Evolutionary conservation across 2,113 vertebrate genomes (phyloP).

Genomic region (Prunella fulvescens): DNA sequence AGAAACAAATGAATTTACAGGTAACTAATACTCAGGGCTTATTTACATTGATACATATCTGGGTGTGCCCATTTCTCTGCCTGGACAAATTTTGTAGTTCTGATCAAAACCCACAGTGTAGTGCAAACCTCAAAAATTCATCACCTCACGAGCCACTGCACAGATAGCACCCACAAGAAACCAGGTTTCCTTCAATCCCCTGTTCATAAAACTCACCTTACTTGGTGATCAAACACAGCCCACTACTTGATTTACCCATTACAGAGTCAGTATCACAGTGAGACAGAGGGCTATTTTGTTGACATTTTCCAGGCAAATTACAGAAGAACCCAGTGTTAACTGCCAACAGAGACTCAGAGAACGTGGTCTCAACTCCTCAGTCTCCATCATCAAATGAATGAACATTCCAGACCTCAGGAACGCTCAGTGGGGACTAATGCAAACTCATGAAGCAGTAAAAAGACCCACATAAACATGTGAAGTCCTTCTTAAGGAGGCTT

Average conservation of each 20-base stretch:
- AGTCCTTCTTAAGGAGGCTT: neutral
- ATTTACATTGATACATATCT: neutral
- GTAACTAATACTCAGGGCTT: neutral
- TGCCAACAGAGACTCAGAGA: neutral
- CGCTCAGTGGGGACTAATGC: neutral
- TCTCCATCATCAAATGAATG: neutral
- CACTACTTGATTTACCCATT: neutral
- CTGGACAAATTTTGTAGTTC: neutral
- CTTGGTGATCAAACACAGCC: neutral
- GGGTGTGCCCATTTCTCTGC: neutral
- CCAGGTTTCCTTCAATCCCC: neutral
- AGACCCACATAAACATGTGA: neutral
- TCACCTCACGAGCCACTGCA: accelerated
- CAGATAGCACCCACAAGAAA: neutral
- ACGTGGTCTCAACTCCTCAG: neutral
- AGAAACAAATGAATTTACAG: neutral
- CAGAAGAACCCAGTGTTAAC: neutral
- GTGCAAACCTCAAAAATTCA: neutral
- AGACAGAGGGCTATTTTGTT: neutral
- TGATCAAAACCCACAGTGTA: neutral
- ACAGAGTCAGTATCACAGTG: neutral
- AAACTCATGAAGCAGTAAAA: neutral
- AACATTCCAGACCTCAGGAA: neutral
- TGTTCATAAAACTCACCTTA: neutral
- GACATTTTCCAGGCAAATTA: neutral